Evolutionary conservation across 2,113 vertebrate genomes (phyloP), one percentile per base, ranked within the genome.

Genomic region (Cochlearius cochlearius): DNA sequence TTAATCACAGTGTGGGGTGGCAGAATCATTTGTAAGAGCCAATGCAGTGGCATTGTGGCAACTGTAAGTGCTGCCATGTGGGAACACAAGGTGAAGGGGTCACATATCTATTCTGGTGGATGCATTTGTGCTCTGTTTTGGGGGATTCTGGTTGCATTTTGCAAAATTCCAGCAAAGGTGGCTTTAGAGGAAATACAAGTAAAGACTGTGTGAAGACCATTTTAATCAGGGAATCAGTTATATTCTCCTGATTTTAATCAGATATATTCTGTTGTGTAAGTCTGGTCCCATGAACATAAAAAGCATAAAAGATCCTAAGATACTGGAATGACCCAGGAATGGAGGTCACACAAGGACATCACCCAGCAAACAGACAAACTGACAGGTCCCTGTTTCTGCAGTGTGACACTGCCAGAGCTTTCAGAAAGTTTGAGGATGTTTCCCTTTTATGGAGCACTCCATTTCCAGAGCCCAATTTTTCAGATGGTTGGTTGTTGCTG

Each of bases 1-100:
- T 97, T 97, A 97, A 97, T 96, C 96, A 97, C 15, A 20, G 71
- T 80, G 52, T 66, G 86, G 82, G 89, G 90, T 94, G 88, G 90
- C 94, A 92, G 88, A 90, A 92, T 96, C 92, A 90, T 84, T 63
- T 73, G n/a, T 94, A 93, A 73, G 71, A 86, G 73, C 45, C 90
- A 66, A 32, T 13, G 59, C 75, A 66, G 80, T 94, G 95, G 77
- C 75, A 91, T 14, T 47, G 84, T 78, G 78, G 96, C 83, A 91
- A 81, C 63, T 75, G 30, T 86, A 67, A 96, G 85, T 52, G 74
- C 89, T 88, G 91, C 94, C 95, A 96, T 94, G 94, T 96, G 95
- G 81, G 47, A 96, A 8, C 93, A 76, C 60, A 75, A 68, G 77
- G 94, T 83, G 74, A 77, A 69, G 74, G 81, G 92, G 92, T 96